Evolutionary conservation across 2,797 vertebrate genomes (phyloP), one percentile per base, ranked within the genome.

Genomic region (Falco concolor): DNA sequence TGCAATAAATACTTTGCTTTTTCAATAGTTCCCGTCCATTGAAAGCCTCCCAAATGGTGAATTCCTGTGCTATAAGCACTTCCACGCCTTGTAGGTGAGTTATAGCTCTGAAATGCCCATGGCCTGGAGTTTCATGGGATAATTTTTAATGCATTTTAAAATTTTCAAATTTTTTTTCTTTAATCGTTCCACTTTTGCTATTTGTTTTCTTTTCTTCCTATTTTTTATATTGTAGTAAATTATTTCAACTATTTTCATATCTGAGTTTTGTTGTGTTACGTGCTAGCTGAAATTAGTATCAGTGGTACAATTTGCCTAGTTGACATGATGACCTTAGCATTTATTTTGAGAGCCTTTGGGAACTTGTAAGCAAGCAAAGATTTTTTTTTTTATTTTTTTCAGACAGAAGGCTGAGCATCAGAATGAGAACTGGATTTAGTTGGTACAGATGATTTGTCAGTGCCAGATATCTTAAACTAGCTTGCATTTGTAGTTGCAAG

Each of bases 11-110:
- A 91, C 89, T 96, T 96, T 95, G 74, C 36, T 95, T 96, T 96
- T 97, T 96, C 91, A 96, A 97, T 96, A 99, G 99, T 95, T 98
- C 98, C 93, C 98, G 99, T 97, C 99, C 99, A 57, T 98, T 99
- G 94, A 99, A 99, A 98, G 98, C 98, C 13, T 99, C 99, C 47
- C 99, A 99, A 84, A 98, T 98, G 86, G 98, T 99, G 95, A 99
- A 99, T 98, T 98, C 98, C 83, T 98, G 98, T 96, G 97, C 97
- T 94, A 70, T 97, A 96, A 98, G 96, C 96, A 97, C 97, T 95
- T 98, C 98, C 94, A 97, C 97, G 45, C 97, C 98, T 95, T 97
- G 90, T 94, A 98, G 98, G 98, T 98, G 91, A 98, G 98, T 98
- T 91, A 49, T 14, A 81, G 85, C 86, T 95, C 87, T 93, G 96